Percentiles rank a stretch among this genome's conserved stretches.
Evolutionary conservation across 1,140 invertebrate genomes (phyloP).

Genomic region (Chironomus striatipennis): DNA sequence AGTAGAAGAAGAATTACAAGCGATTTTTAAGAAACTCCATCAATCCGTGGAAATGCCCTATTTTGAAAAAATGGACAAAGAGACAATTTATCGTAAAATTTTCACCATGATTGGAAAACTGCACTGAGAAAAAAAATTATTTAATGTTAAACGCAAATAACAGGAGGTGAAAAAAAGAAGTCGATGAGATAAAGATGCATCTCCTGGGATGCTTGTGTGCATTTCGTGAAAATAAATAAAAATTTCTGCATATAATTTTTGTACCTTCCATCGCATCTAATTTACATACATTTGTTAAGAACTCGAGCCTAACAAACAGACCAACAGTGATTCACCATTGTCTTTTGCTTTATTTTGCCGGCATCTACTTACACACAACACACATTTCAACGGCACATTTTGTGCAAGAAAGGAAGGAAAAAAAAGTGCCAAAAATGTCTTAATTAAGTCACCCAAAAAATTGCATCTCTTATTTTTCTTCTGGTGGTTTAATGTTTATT

Average conservation of each 20-base stretch:
- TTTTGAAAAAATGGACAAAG: no score
- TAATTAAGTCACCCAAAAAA: slow-evolving; percentile 22
- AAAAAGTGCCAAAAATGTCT: slow-evolving; percentile 22
- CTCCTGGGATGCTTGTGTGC: not conserved
- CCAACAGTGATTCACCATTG: slow-evolving; percentile 18
- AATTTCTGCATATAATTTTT: not conserved
- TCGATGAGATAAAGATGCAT: slow-evolving; percentile 18
- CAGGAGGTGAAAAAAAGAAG: not conserved
- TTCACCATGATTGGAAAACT: no score
- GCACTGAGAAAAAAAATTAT: no score
- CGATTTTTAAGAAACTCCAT: no score
- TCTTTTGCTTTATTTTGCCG: not conserved
- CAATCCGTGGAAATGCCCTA: no score
- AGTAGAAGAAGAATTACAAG: no score
- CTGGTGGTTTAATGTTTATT: slow-evolving; percentile 18
- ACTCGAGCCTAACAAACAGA: not conserved
- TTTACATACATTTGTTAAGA: slow-evolving; percentile 2
- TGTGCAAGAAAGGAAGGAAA: not conserved
- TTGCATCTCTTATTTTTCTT: slow-evolving; percentile 10
- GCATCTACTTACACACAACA: slow-evolving; percentile 16
- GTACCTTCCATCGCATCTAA: slow-evolving; percentile 15
- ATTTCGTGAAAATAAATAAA: not conserved
- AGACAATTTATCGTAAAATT: no score
- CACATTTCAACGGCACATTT: not conserved
- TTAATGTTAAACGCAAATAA: no score